Evolutionary conservation across 2,113 vertebrate genomes (phyloP).

Genomic region (Petrocephalus zakoni): DNA sequence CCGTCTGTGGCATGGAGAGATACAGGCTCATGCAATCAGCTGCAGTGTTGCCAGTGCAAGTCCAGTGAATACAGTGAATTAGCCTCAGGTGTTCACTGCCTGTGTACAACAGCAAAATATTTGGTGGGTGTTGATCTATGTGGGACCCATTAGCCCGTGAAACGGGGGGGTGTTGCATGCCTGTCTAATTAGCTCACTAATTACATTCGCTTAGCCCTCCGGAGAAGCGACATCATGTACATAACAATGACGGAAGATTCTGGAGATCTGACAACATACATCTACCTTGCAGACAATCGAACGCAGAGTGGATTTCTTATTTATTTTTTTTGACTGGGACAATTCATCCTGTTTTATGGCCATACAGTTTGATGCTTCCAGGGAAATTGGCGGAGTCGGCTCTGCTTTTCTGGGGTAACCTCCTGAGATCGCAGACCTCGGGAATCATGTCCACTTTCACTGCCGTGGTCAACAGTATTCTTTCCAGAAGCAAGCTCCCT

Average conservation of each 20-base stretch:
- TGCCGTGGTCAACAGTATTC: too few relatives aligned
- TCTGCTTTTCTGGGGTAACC: neutral
- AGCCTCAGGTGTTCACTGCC: neutral
- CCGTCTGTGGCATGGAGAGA: too few relatives aligned
- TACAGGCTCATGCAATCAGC: neutral
- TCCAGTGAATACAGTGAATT: neutral
- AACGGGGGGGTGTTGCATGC: neutral
- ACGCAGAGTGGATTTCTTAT: neutral
- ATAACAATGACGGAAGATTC: conserved; percentile 2
- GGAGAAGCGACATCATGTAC: neutral
- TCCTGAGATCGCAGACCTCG: neutral
- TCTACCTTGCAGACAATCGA: neutral
- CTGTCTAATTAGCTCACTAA: conserved; percentile 14
- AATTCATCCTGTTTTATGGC: neutral
- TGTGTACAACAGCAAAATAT: neutral
- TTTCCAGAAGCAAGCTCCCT: neutral
- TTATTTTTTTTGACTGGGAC: neutral
- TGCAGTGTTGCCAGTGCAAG: neutral
- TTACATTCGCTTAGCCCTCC: neutral
- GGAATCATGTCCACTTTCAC: too few relatives aligned
- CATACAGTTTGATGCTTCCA: neutral
- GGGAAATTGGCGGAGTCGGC: neutral
- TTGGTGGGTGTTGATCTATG: neutral
- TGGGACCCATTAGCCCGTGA: neutral
- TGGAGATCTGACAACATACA: neutral